Evolutionary conservation across 2,113 vertebrate species (phyloP), one percentile per base, ranked within the genome.

Genomic region (Aythya baeri): DNA sequence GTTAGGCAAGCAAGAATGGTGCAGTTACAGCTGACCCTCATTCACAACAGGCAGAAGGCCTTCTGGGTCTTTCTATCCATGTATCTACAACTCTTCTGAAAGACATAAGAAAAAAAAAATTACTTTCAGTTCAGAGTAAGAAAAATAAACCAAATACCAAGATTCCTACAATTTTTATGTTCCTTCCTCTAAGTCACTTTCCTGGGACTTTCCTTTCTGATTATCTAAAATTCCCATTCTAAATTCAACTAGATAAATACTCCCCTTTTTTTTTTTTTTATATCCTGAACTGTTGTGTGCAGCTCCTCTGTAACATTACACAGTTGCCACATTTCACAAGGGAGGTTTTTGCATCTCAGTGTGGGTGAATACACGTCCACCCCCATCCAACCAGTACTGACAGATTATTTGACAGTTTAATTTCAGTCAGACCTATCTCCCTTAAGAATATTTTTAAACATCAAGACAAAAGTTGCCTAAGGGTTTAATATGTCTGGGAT

Each of bases 391-490:
- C 55, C 29, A 83, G 52, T 17, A 88, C 67, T 90, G 92, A 95
- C 92, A 93, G 79, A 79, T 82, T 88, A 93, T 93, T 89, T 96
- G 92, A 95, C 91, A 90, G 92, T 86, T 95, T 93, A 91, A 95
- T 95, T 97, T 94, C 91, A 93, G 67, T 76, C 43, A 94, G 67
- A 87, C 80, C 85, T 94, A 94, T 94, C 52, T 92, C 88, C 74
- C 83, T 94, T 46, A 92, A 77, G 87, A 95, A 93, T 94, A 95
- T 91, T 96, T 96, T 92, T 88, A 91, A 96, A 93, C 55, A 96
- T 67, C 36, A 93, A 83, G 58, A 91, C 63, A 94, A 90, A 94
- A 94, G 76, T 76, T 89, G 74, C 46, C 44, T 80, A 31, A 54
- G 59, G 66, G 29, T 88, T 94, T 76, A 91, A 59, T 57, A 43